Percentiles rank a stretch among this genome's conserved stretches.
phyloP scores from a whole-genome alignment of 2,888 invertebrate species.

The Myopa testacea region DNA sequence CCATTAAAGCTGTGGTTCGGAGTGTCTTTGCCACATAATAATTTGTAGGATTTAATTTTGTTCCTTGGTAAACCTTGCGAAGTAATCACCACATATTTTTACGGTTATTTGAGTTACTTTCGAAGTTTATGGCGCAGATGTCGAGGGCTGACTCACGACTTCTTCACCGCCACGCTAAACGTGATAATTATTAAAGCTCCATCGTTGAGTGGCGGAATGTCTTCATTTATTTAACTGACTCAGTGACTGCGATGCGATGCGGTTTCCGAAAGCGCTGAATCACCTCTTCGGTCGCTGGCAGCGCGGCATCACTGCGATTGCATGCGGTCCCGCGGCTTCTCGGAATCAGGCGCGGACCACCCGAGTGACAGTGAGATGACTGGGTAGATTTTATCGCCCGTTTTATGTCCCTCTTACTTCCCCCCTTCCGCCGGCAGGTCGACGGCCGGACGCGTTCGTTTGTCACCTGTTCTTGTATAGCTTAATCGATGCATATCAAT shows the following conservation, averaged over 20 bases:
- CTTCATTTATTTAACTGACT: constrained; percentile 21
- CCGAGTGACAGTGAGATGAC: neutral
- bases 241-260: neutral
- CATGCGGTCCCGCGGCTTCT: neutral
- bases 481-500: constrained; percentile 14
- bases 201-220: constrained; percentile 19
- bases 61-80: neutral
- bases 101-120: constrained; percentile 15
- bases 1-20: neutral
- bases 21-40: constrained; percentile 8
- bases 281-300: neutral
- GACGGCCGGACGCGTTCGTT: neutral
- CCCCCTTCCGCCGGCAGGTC: neutral
- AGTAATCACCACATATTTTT: constrained; percentile 25
- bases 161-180: neutral
- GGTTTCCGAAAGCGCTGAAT: constrained; percentile 18
- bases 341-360: constrained; percentile 23
- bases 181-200: constrained; percentile 25
- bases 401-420: neutral
- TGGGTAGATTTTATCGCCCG: constrained; percentile 7
- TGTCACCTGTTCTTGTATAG: constrained; percentile 2
- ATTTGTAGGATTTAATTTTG: constrained; percentile 10
- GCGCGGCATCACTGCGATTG: neutral
- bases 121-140: neutral
- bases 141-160: constrained; percentile 20